Conservation (phyloP, 2,888 invertebrate genomes). For the Sussaba pulchella region DNA sequence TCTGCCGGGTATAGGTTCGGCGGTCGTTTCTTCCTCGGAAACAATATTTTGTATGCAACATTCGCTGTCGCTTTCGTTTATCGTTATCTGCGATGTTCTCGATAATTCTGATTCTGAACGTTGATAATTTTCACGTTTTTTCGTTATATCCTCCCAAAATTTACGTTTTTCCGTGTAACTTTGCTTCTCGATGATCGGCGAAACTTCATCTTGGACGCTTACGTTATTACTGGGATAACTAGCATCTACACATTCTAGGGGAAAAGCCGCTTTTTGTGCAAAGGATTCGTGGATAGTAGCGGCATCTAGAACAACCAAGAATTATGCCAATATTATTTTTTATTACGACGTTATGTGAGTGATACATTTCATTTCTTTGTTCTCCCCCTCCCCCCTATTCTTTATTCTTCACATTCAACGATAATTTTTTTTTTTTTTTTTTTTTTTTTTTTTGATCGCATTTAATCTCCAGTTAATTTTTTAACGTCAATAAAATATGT, state of each 20-base stretch:
- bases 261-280: constrained; percentile 82
- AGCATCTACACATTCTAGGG: constrained; percentile 83
- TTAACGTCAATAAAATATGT: constrained; percentile 62
- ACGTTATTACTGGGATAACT: constrained; percentile 82
- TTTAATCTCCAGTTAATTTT: constrained; percentile 65
- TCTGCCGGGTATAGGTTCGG: constrained; percentile 73
- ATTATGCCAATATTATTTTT: constrained; percentile 73
- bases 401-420: background rate
- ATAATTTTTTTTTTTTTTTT: constrained; percentile 19
- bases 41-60: constrained; percentile 77
- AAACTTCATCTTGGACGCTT: constrained; percentile 72
- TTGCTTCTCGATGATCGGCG: constrained; percentile 79
- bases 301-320: constrained; percentile 84
- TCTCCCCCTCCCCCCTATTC: no score
- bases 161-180: constrained; percentile 82
- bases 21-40: constrained; percentile 74
- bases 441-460: constrained; percentile 43
- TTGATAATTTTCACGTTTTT: constrained; percentile 81
- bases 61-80: constrained; percentile 82
- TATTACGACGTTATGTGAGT: constrained; percentile 56
- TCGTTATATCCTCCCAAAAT: constrained; percentile 83
- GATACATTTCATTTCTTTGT: constrained; percentile 50
- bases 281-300: constrained; percentile 81
- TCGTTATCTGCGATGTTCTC: constrained; percentile 80
- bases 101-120: constrained; percentile 82